These are phyloP conservation scores for Ariopsis seemanni DNA, from an alignment of 2,113 vertebrate genomes.

Conservation along the genomic window DNA sequence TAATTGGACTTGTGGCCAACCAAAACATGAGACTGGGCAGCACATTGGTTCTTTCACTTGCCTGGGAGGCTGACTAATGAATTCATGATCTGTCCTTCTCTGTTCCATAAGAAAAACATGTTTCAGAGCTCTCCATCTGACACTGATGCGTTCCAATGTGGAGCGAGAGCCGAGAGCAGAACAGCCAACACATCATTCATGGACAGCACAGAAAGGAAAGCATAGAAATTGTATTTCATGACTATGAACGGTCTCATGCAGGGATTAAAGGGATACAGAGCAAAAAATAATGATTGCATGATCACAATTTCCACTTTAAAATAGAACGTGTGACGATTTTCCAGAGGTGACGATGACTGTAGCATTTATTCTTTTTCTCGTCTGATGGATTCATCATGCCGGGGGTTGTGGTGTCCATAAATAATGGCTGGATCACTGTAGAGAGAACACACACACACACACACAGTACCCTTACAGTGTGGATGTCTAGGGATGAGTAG, in stretches of 20 bases:
- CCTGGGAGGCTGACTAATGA: background rate
- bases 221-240: background rate
- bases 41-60: background rate
- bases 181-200: background rate
- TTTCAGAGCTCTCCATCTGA: background rate
- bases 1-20: background rate
- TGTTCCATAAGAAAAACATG: background rate
- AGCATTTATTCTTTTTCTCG: background rate
- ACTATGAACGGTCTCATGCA: background rate
- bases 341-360: background rate
- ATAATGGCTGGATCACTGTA: background rate
- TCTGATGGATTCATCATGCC: slow-evolving; percentile 3
- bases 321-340: background rate
- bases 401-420: background rate
- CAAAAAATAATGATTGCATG: background rate
- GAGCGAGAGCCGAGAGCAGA: background rate
- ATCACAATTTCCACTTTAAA: background rate
- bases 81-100: background rate
- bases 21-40: background rate
- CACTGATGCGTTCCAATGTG: background rate
- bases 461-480: slow-evolving; percentile 14
- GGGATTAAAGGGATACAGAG: background rate
- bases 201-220: background rate
- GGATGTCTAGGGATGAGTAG: slow-evolving; percentile 2
- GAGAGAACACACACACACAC: slow-evolving; percentile 23